phyloP scores from a whole-genome alignment of 2,888 invertebrate genomes.

The Endomychus coccineus region DNA sequence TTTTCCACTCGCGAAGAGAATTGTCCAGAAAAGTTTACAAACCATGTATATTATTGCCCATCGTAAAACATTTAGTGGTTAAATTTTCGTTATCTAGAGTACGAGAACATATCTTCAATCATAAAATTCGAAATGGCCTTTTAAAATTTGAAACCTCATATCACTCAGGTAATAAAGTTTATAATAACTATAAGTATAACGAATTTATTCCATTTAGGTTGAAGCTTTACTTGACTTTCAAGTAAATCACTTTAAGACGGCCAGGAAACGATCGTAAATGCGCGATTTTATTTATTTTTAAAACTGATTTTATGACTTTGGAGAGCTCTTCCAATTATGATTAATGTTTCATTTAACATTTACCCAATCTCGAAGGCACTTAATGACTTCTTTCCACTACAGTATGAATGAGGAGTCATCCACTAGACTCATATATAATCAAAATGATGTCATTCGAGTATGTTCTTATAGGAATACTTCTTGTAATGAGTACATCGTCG shows the following conservation, averaged over 20 bases:
- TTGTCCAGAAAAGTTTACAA: slow-evolving; percentile 5
- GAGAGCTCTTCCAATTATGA: no score
- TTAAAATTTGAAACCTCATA: slow-evolving; percentile 10
- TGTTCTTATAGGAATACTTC: no score
- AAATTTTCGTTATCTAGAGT: slow-evolving; percentile 8
- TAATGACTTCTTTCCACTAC: no score
- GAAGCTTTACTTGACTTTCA: slow-evolving; percentile 7
- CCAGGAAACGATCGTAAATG: slow-evolving; percentile 5
- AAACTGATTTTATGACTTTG: no score
- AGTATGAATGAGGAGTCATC: no score
- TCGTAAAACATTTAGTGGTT: slow-evolving; percentile 11
- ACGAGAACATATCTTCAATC: slow-evolving; percentile 5
- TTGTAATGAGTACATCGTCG: no score
- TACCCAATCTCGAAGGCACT: no score
- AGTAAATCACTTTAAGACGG: slow-evolving; percentile 6
- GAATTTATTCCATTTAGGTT: slow-evolving; percentile 8
- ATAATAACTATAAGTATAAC: slow-evolving; percentile 8
- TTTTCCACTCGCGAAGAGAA: slow-evolving; percentile 2
- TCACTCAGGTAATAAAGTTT: slow-evolving; percentile 2
- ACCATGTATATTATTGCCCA: slow-evolving; percentile 3
- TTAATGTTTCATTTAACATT: no score
- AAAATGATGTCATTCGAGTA: no score
- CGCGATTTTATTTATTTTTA: slow-evolving; percentile 6
- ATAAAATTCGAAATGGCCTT: slow-evolving; percentile 6
- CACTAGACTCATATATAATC: no score